These are phyloP conservation scores for Manduca sexta DNA, from an alignment of 1,140 invertebrate genomes.

Conservation along the genomic window DNA sequence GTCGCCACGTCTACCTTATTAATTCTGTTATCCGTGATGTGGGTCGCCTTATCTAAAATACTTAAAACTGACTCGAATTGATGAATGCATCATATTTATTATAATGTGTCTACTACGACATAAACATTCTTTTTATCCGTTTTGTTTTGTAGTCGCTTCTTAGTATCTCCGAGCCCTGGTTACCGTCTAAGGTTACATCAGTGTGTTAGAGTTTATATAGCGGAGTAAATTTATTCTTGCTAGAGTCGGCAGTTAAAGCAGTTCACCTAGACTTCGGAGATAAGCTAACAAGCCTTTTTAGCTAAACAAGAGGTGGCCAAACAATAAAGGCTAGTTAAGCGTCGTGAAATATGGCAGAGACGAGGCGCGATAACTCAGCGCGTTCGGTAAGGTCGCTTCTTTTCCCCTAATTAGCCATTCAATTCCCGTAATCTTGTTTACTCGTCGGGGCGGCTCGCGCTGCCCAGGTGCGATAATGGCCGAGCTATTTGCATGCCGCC, in stretches of 20 bases:
- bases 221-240: no score
- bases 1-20: slow-evolving; percentile 28
- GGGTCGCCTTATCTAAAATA: slow-evolving; percentile 15
- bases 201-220: no score
- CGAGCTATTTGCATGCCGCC: slow-evolving; percentile 71
- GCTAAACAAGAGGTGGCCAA: slow-evolving; percentile 61
- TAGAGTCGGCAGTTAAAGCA: slow-evolving; percentile 40
- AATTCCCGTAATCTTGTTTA: slow-evolving; percentile 72
- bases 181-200: no score
- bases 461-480: slow-evolving; percentile 72
- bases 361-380: slow-evolving; percentile 61
- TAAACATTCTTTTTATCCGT: background rate
- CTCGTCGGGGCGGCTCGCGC: slow-evolving; percentile 55
- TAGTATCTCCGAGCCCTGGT: background rate
- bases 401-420: slow-evolving; percentile 71
- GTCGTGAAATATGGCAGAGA: slow-evolving; percentile 67
- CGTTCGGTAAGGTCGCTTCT: slow-evolving; percentile 50
- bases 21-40: slow-evolving; percentile 19
- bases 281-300: slow-evolving; percentile 69
- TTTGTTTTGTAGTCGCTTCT: background rate
- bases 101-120: no score
- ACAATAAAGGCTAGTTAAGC: slow-evolving; percentile 67
- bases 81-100: slow-evolving; percentile 10
- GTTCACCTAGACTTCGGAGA: slow-evolving; percentile 55
- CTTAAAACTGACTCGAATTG: background rate